Evolutionary conservation across 2,797 vertebrate genomes (phyloP).

Genomic region (Pelodytes ibericus): DNA sequence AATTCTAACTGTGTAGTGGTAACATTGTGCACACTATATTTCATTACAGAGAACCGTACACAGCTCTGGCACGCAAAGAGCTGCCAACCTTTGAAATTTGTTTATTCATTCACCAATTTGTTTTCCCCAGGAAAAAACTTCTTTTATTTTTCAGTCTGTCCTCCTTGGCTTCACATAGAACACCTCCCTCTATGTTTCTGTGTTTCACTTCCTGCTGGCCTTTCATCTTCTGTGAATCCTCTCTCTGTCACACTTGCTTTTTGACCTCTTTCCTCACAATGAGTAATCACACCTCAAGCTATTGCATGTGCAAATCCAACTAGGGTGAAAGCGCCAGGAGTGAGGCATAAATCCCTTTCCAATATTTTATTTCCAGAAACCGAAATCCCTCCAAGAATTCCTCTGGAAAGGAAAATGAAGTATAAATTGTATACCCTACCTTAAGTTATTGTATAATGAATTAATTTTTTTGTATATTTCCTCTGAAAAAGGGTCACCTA

Average conservation of each 20-base stretch:
- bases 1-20: too few relatives aligned
- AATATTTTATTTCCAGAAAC: not conserved
- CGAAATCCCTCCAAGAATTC: not conserved
- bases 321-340: not conserved
- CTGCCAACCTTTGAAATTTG: too few relatives aligned
- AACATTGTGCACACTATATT: too few relatives aligned
- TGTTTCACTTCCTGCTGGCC: not conserved
- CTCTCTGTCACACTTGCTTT: not conserved
- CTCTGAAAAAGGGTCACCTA: too few relatives aligned
- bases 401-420: not conserved
- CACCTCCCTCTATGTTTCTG: not conserved
- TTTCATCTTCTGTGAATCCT: not conserved
- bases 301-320: not conserved
- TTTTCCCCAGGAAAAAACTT: too few relatives aligned
- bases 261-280: not conserved
- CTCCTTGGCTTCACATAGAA: not conserved
- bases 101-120: too few relatives aligned
- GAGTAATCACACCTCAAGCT: not conserved
- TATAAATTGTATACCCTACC: not conserved
- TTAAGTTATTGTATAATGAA: too few relatives aligned
- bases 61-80: too few relatives aligned
- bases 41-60: too few relatives aligned
- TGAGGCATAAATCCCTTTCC: not conserved
- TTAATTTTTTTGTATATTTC: too few relatives aligned
- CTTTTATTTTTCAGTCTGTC: not conserved